phyloP scores from a whole-genome alignment of 1,140 invertebrate species.

The Magallana ariakensis region DNA sequence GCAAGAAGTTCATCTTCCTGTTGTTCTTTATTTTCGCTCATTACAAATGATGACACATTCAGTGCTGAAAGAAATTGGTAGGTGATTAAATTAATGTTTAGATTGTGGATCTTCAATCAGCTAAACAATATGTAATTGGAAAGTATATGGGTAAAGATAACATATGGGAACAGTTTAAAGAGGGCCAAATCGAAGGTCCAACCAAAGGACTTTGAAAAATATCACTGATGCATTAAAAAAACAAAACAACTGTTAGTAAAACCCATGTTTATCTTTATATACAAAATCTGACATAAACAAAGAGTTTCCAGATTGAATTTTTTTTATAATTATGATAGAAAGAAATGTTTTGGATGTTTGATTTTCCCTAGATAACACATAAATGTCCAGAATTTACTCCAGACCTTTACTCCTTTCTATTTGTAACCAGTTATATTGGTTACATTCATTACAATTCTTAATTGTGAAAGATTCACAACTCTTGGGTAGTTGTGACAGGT shows the following conservation, averaged over 20 bases:
- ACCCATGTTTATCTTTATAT: not conserved
- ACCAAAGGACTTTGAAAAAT: not conserved
- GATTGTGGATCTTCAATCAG: not conserved
- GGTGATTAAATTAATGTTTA: not conserved
- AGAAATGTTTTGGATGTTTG: no score
- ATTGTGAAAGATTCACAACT: no score
- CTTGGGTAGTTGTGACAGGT: no score
- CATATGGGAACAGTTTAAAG: not conserved
- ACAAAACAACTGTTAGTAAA: no score
- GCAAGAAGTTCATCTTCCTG: constrained; percentile 82
- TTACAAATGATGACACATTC: not conserved
- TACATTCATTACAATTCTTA: no score
- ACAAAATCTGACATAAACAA: not conserved
- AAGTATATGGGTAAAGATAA: no score
- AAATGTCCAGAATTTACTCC: no score
- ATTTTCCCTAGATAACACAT: no score
- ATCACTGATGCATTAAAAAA: not conserved
- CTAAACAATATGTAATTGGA: not conserved
- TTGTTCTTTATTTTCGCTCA: constrained; percentile 66
- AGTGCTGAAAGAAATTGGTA: not conserved
- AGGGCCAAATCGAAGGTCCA: not conserved
- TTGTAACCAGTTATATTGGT: no score
- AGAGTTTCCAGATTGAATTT: no score
- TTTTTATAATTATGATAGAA: no score
- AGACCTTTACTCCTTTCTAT: no score